Percentiles rank a stretch among this genome's conserved stretches.
Evolutionary conservation across 2,888 invertebrate species (phyloP).

Genomic region (Torymus auratus): DNA sequence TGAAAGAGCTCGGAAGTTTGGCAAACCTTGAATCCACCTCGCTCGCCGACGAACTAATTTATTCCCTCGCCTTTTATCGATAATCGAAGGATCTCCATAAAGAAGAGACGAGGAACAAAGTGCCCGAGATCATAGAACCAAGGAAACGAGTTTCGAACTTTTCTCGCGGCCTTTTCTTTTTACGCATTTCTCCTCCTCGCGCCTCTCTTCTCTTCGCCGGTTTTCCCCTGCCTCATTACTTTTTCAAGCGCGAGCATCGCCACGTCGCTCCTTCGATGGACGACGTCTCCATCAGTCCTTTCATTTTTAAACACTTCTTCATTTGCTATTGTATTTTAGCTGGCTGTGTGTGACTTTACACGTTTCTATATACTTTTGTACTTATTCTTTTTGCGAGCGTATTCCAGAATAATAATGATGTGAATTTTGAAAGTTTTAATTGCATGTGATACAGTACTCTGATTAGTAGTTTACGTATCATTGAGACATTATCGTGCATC

Average conservation of each 20-base stretch:
- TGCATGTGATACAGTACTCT: no score
- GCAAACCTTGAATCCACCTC: conserved; percentile 50
- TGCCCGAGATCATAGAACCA: conserved; percentile 61
- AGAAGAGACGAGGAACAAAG: conserved; percentile 51
- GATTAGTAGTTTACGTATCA: no score
- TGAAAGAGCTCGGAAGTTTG: conserved; percentile 46
- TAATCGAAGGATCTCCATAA: conserved; percentile 60
- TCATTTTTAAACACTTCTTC: conserved; percentile 24
- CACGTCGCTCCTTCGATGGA: background rate
- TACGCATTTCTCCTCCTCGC: conserved; percentile 17
- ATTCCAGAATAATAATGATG: no score
- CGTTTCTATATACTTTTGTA: no score
- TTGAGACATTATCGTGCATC: no score
- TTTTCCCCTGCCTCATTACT: conserved; percentile 43
- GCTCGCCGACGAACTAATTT: conserved; percentile 60
- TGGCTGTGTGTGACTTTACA: no score
- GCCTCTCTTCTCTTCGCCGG: conserved; percentile 6
- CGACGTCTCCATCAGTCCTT: background rate
- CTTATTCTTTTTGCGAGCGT: no score
- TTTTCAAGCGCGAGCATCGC: conserved; percentile 32
- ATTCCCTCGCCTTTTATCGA: conserved; percentile 61
- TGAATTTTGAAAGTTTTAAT: no score
- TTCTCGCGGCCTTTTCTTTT: conserved; percentile 52
- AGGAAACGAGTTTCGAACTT: conserved; percentile 64
- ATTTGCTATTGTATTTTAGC: background rate